phyloP scores from a whole-genome alignment of 2,888 invertebrate genomes.

The Phortica okadai region DNA sequence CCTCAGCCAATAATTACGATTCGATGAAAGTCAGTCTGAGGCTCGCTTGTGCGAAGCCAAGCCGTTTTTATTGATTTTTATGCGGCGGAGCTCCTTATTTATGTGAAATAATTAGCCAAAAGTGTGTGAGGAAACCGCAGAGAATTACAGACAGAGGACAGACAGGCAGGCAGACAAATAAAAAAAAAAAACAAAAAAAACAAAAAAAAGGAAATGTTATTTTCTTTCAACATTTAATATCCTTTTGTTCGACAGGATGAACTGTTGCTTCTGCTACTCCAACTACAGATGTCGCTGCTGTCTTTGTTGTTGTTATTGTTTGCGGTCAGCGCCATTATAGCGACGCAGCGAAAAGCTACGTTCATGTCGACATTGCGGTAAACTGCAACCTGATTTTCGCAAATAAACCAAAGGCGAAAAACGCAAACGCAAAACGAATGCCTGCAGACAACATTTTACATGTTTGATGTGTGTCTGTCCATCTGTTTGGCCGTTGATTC shows the following conservation, averaged over 20 bases:
- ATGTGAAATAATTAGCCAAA: constrained; percentile 24
- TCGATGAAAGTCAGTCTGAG: background rate
- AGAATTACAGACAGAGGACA: background rate
- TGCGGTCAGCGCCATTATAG: constrained; percentile 18
- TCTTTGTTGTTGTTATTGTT: constrained; percentile 25
- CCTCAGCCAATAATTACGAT: background rate
- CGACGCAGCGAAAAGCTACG: background rate
- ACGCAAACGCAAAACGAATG: constrained; percentile 13
- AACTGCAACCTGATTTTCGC: constrained; percentile 65
- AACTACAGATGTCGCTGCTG: constrained; percentile 22
- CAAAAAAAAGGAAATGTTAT: background rate
- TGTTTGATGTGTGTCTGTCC: background rate
- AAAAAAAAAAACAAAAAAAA: background rate
- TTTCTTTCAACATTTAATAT: constrained; percentile 5
- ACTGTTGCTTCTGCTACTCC: constrained; percentile 13
- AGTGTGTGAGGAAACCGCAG: constrained; percentile 11
- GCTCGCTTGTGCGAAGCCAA: background rate
- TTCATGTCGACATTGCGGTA: constrained; percentile 55
- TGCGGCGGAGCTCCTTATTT: background rate
- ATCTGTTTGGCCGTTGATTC: background rate
- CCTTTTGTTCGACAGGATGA: background rate
- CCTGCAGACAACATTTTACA: constrained; percentile 17
- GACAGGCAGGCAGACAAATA: too few species aligned
- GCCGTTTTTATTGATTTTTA: constrained; percentile 23
- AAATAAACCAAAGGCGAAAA: constrained; percentile 9